Evolutionary conservation across 2,113 vertebrate species (phyloP), one percentile per base, ranked within the genome.

Genomic region (Aplodontia rufa): DNA sequence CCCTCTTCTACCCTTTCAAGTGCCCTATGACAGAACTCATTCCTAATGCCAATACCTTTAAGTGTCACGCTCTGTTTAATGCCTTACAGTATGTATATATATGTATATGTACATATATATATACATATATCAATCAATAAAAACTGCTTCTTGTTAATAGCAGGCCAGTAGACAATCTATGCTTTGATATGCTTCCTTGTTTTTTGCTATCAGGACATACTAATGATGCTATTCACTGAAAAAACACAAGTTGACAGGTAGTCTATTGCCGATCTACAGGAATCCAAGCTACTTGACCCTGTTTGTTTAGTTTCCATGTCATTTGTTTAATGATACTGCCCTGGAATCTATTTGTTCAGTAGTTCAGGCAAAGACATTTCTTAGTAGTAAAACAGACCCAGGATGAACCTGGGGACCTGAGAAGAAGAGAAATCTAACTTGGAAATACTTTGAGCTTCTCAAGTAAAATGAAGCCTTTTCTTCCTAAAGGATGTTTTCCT

Each of bases 241-340:
- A 69, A 97, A 66, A 92, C 17, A 22, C 3, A 37, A 96, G 90
- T 72, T 96, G 97, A 96, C 97, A 96, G 62, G 0, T 22, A 88
- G 96, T 87, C 32, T 71, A 91, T 83, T 92, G 95, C 97, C 93
- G 96, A 19, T 66, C 40, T 74, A 95, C 68, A 12, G 85, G 96
- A 97, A 97, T 96, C 92, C 95, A 84, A 96, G 96, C 68, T 95
- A 93, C 98, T 83, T 97, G 94, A 94, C 93, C 85, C 89, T 66
- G 92, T 93, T 89, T 88, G 12, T 75, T 96, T 64, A 80, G 94
- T 74, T 97, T 96, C 96, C 10, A 0, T 95, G 95, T 95, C 92
- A 97, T 93, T 83, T 68, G 1, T 79, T 49, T 96, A 87, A 95
- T 45, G 91, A 94, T n/a, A 86, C 76, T 82, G 60, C 78, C 88